A percentile compares a stretch with the other conserved stretches of the same genome.
phyloP scores from a whole-genome alignment of 2,113 vertebrate genomes.

The Oceanites oceanicus region DNA sequence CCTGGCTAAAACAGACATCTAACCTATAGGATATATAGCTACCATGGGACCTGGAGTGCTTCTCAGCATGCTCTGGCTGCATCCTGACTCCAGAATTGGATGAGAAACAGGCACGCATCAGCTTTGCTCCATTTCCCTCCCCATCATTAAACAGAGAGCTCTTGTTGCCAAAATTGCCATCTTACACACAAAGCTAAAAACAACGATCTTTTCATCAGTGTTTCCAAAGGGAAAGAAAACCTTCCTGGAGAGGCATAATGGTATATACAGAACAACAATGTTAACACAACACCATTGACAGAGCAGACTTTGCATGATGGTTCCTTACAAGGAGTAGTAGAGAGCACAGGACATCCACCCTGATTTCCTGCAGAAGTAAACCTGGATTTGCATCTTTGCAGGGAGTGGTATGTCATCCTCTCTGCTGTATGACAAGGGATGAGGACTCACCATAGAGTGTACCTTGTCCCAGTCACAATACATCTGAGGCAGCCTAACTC shows the following conservation, averaged over 20 bases:
- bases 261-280: neutral
- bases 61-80: neutral
- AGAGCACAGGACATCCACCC: neutral
- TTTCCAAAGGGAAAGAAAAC: neutral
- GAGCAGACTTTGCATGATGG: neutral
- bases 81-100: neutral
- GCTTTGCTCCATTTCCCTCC: neutral
- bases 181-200: neutral
- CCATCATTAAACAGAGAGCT: neutral
- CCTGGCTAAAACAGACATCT: neutral
- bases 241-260: neutral
- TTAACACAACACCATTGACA: neutral
- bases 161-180: neutral
- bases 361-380: neutral
- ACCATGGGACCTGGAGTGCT: neutral
- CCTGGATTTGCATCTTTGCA: neutral
- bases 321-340: neutral
- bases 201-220: neutral
- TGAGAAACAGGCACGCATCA: neutral
- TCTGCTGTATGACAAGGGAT: neutral
- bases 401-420: neutral
- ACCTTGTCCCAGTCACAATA: neutral
- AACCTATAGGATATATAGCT: neutral
- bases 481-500: neutral
- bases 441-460: neutral